Percentiles rank a stretch among this genome's conserved stretches.
These are phyloP conservation scores for Pheosia gnoma DNA, from an alignment of 2,888 invertebrate genomes.

Conservation along the genomic window DNA sequence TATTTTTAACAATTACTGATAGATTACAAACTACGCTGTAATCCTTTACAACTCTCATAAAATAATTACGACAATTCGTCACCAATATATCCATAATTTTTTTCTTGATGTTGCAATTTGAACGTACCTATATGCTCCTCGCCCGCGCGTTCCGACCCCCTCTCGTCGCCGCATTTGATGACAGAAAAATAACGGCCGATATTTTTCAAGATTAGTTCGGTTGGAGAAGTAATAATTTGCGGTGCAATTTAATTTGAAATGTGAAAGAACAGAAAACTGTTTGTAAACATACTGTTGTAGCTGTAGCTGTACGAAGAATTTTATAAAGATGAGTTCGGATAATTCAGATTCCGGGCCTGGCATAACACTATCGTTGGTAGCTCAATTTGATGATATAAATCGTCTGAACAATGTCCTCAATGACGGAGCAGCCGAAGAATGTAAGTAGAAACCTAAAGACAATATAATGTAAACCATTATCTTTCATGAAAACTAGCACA, in stretches of 20 bases:
- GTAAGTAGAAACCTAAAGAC: conserved; percentile 73
- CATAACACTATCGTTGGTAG: conserved; percentile 85
- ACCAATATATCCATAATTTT: too few species aligned
- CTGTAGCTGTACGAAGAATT: conserved; percentile 10
- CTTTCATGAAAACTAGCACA: neutral
- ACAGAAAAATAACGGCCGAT: conserved; percentile 40
- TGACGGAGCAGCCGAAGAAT: conserved; percentile 87
- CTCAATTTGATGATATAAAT: conserved; percentile 89
- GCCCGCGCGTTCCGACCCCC: too few species aligned
- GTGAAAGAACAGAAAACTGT: conserved; percentile 24
- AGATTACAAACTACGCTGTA: too few species aligned
- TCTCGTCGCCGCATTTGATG: neutral
- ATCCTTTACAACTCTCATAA: too few species aligned
- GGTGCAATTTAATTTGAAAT: conserved; percentile 34
- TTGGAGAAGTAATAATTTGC: conserved; percentile 18
- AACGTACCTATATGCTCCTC: too few species aligned
- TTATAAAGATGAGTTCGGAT: conserved; percentile 69
- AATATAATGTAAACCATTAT: neutral
- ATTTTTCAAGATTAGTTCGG: conserved; percentile 38
- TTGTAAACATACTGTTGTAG: neutral
- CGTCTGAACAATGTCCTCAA: conserved; percentile 86
- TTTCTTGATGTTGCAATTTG: too few species aligned
- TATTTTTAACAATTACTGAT: too few species aligned
- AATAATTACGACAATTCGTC: too few species aligned
- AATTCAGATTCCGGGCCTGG: conserved; percentile 69